phyloP scores from a whole-genome alignment of 2,888 invertebrate genomes.

The Empis stercorea region DNA sequence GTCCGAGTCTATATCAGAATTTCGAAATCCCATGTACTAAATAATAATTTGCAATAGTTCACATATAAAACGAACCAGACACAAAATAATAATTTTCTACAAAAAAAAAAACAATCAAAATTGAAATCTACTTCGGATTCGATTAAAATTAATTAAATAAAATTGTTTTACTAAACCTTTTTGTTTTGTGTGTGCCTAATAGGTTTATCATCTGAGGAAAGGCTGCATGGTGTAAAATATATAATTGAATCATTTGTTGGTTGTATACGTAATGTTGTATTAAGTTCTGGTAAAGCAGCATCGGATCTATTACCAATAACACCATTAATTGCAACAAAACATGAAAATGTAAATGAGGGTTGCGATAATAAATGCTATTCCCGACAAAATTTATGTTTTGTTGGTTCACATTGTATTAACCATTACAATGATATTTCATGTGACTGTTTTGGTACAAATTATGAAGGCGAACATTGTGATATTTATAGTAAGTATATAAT shows the following conservation, averaged over 20 bases:
- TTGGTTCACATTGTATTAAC: conserved; percentile 80
- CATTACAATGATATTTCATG: conserved; percentile 81
- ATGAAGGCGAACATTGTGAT: conserved; percentile 86
- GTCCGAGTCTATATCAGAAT: too few relatives aligned
- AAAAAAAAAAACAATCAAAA: too few relatives aligned
- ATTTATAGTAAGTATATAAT: conserved; percentile 64
- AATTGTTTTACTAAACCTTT: too few relatives aligned
- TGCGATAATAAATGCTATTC: conserved; percentile 75
- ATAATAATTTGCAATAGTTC: too few relatives aligned
- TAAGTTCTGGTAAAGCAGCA: conserved; percentile 76
- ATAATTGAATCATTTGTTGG: conserved; percentile 88
- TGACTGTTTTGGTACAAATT: conserved; percentile 84
- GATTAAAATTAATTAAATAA: too few relatives aligned
- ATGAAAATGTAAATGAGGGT: conserved; percentile 80
- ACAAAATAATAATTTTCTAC: too few relatives aligned
- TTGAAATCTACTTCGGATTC: too few relatives aligned
- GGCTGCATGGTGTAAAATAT: conserved; percentile 79
- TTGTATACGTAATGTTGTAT: conserved; percentile 75
- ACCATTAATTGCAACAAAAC: conserved; percentile 74
- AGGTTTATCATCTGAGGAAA: conserved; percentile 80
- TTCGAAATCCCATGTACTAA: too few relatives aligned
- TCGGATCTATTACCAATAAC: conserved; percentile 69
- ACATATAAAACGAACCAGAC: too few relatives aligned
- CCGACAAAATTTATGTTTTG: conserved; percentile 71
- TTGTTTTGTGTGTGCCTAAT: conserved; percentile 8